These are phyloP conservation scores for Pungitius pungitius DNA, from an alignment of 2,113 vertebrate species.

Conservation along the genomic window DNA sequence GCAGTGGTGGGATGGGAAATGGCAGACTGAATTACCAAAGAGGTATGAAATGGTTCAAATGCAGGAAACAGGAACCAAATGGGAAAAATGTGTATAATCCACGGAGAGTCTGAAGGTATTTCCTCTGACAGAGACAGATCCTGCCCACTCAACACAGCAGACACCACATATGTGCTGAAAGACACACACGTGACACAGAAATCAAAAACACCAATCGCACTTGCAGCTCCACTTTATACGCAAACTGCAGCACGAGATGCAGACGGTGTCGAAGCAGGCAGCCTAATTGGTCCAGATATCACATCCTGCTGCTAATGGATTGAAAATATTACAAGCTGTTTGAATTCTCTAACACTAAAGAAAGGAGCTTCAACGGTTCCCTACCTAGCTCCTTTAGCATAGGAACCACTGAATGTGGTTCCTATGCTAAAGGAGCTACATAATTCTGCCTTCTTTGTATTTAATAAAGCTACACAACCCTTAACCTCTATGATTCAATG, in stretches of 20 bases:
- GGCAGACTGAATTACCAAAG: neutral
- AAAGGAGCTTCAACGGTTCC: too few relatives aligned
- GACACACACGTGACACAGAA: conserved; percentile 4
- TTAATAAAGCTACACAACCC: neutral
- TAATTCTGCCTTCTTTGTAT: neutral
- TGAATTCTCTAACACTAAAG: too few relatives aligned
- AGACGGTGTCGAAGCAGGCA: conserved; percentile 11
- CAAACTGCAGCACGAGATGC: neutral
- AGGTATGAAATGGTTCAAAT: neutral
- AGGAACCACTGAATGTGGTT: too few relatives aligned
- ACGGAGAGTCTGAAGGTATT: neutral
- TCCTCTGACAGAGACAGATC: neutral
- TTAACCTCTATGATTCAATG: neutral
- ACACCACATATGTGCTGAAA: neutral
- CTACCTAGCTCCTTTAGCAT: too few relatives aligned
- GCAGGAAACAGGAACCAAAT: neutral
- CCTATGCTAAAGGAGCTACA: too few relatives aligned
- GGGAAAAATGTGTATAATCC: neutral
- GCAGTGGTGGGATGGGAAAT: neutral
- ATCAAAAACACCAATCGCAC: conserved; percentile 7
- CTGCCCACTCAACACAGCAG: neutral
- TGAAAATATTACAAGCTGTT: conserved; percentile 9
- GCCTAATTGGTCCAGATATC: conserved; percentile 41
- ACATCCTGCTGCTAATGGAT: conserved; percentile 38
- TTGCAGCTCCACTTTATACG: neutral